phyloP scores from a whole-genome alignment of 2,888 invertebrate species.

The Petrolisthes manimaculis region DNA sequence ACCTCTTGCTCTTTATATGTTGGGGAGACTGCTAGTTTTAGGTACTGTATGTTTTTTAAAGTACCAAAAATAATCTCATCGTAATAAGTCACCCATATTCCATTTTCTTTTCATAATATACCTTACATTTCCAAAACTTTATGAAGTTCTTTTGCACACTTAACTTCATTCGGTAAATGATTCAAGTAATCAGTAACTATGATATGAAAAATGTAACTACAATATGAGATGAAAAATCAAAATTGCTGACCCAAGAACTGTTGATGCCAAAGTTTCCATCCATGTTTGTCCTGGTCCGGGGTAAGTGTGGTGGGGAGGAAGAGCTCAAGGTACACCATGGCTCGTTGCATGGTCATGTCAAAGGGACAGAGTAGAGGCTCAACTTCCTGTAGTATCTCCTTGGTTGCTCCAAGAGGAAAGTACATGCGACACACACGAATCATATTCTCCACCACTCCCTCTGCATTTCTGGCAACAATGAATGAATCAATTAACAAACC shows the following conservation, averaged over 20 bases:
- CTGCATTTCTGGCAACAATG: slow-evolving; percentile 66
- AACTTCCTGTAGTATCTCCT: slow-evolving; percentile 87
- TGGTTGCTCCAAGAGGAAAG: slow-evolving; percentile 81
- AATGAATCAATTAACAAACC: neutral
- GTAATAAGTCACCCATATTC: too few species aligned
- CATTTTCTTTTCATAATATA: too few species aligned
- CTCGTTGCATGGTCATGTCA: slow-evolving; percentile 72
- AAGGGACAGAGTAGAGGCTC: slow-evolving; percentile 85
- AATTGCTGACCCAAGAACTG: slow-evolving; percentile 58
- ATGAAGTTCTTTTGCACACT: too few species aligned
- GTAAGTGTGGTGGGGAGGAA: slow-evolving; percentile 83
- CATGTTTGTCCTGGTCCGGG: slow-evolving; percentile 76
- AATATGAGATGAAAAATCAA: too few species aligned
- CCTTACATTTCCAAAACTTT: too few species aligned
- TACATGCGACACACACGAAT: slow-evolving; percentile 71
- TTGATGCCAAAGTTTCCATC: slow-evolving; percentile 72
- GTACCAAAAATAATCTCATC: too few species aligned
- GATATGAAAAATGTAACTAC: too few species aligned
- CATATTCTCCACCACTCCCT: slow-evolving; percentile 67
- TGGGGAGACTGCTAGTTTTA: too few species aligned
- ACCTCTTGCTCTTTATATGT: too few species aligned
- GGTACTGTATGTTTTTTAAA: too few species aligned
- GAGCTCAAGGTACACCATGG: slow-evolving; percentile 77
- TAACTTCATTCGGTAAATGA: too few species aligned
- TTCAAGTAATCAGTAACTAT: too few species aligned